A percentile compares a stretch with the other conserved stretches of the same genome.
Evolutionary conservation across 2,113 vertebrate genomes (phyloP).

Genomic region (Proterorhinus semilunaris): DNA sequence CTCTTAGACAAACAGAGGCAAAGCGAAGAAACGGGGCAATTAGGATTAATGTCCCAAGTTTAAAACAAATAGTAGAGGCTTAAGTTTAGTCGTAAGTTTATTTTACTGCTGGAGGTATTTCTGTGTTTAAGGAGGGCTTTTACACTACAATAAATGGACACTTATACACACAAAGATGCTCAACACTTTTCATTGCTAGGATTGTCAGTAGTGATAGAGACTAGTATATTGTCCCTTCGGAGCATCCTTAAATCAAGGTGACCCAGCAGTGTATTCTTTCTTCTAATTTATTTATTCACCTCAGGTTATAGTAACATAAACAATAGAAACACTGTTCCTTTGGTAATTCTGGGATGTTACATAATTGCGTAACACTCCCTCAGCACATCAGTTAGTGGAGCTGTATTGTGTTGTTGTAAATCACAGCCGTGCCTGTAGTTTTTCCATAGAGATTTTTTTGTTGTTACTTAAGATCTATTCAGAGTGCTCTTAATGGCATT

Average conservation of each 20-base stretch:
- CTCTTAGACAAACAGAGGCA: background rate
- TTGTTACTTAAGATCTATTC: no score
- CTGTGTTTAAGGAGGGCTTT: background rate
- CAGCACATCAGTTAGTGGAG: slow-evolving; percentile 8
- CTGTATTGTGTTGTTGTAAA: slow-evolving; percentile 14
- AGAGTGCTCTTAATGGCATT: no score
- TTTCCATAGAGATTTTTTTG: slow-evolving; percentile 5
- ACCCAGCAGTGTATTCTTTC: no score
- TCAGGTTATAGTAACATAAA: no score
- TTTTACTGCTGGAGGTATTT: background rate
- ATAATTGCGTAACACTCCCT: slow-evolving; percentile 26
- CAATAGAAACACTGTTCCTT: background rate
- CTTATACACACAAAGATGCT: no score
- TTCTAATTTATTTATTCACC: no score
- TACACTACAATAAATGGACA: background rate
- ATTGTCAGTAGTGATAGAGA: no score
- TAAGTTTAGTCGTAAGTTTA: background rate
- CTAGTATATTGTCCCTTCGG: no score
- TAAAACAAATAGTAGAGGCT: background rate
- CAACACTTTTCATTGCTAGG: no score
- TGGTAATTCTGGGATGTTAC: slow-evolving; percentile 19
- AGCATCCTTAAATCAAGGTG: no score
- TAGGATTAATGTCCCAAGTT: slow-evolving; percentile 1
- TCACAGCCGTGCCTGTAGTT: slow-evolving; percentile 13
- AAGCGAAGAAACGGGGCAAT: background rate